phyloP scores from a whole-genome alignment of 2,888 invertebrate species.

The Andrena fulva region DNA sequence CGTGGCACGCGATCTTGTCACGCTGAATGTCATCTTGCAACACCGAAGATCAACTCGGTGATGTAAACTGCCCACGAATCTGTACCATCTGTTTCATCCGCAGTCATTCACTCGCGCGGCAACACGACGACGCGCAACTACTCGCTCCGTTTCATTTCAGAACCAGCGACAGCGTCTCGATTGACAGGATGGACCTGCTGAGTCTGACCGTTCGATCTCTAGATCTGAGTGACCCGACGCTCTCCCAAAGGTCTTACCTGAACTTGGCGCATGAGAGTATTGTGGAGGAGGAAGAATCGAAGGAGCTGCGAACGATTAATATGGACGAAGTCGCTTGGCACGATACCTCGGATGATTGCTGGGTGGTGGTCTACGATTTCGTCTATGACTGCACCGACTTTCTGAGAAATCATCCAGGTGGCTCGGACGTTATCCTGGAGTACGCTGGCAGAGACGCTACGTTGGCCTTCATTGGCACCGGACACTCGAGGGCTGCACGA shows the following conservation, averaged over 20 bases:
- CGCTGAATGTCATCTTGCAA: neutral
- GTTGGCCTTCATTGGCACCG: slow-evolving; percentile 92
- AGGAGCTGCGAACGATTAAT: slow-evolving; percentile 85
- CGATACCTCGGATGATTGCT: slow-evolving; percentile 90
- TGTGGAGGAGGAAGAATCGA: slow-evolving; percentile 22
- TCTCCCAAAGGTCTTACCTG: neutral
- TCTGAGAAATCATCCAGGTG: slow-evolving; percentile 93
- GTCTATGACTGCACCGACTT: slow-evolving; percentile 94
- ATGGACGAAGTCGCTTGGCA: slow-evolving; percentile 92
- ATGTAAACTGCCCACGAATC: neutral
- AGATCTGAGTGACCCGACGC: slow-evolving; percentile 21
- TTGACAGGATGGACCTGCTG: slow-evolving; percentile 51
- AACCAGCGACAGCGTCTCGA: neutral
- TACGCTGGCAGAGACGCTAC: slow-evolving; percentile 95
- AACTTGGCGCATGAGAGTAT: neutral
- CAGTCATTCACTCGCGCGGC: neutral
- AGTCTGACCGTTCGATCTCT: slow-evolving; percentile 29
- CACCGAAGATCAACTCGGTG: neutral
- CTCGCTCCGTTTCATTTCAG: slow-evolving; percentile 6
- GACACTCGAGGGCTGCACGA: slow-evolving; percentile 90
- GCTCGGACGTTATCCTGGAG: slow-evolving; percentile 92
- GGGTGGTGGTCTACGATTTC: slow-evolving; percentile 94
- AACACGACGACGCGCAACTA: neutral
- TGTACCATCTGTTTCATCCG: neutral
- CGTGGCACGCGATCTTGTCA: neutral